Evolutionary conservation across 2,113 vertebrate species (phyloP).

Genomic region (Heterochromis multidens): DNA sequence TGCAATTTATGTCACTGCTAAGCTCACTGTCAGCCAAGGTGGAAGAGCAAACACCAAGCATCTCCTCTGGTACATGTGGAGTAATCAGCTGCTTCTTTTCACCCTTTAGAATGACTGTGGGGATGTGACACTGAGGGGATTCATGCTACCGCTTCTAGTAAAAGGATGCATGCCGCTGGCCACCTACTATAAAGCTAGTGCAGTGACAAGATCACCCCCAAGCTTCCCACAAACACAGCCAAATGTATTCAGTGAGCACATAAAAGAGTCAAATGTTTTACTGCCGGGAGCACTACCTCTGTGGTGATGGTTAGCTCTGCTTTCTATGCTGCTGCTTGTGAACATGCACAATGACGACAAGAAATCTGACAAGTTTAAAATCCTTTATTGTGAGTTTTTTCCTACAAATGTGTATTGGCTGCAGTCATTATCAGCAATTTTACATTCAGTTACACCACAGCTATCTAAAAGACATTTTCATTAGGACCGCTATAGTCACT

Average conservation of each 20-base stretch:
- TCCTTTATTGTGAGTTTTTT: background rate
- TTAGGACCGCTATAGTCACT: no score
- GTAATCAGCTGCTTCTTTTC: slow-evolving; percentile 19
- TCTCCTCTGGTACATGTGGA: slow-evolving; percentile 7
- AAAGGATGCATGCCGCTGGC: background rate
- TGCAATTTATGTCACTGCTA: background rate
- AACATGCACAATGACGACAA: background rate
- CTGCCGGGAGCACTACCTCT: background rate
- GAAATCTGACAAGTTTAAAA: background rate
- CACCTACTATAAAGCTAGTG: background rate
- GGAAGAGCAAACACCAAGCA: background rate
- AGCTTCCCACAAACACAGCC: background rate
- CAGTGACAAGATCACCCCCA: background rate
- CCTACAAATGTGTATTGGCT: background rate
- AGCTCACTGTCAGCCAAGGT: background rate
- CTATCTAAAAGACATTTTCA: no score
- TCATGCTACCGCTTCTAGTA: background rate
- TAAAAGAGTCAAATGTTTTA: background rate
- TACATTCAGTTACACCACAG: no score
- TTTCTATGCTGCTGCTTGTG: background rate
- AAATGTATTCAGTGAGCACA: background rate
- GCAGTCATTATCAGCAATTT: background rate
- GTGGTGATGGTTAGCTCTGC: background rate
- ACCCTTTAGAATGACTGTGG: background rate
- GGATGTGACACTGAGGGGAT: background rate